Evolutionary conservation across 2,888 invertebrate species (phyloP), one percentile per base, ranked within the genome.

Genomic region (Caenorhabditis uteleia): DNA sequence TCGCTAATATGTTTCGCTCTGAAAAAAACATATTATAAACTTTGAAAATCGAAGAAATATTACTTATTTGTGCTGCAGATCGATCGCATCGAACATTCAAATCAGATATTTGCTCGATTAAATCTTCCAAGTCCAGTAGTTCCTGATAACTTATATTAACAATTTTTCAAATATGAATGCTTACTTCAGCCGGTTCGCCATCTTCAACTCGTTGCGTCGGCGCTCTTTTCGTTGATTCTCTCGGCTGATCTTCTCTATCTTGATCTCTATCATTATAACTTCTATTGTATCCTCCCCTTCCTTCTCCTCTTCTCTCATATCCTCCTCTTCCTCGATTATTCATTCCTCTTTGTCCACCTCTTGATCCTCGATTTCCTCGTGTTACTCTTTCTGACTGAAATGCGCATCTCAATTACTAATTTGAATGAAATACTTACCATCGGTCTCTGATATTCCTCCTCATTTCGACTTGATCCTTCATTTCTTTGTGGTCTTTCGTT

Each of bases 41-140:
- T 26, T 40, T 31, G 20, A 29, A 34, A 21, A 23, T 27, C 4
- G n/a, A 23, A 21, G 20, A 12, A 39, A 38, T 49, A 61, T 53
- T 10, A 67, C 67, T 68, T 16, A 71, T 71, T 48, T 71, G 71
- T 7, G 53, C 55, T 0, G 71, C 71, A 1, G 71, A 71, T 21
- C 65, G 44, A 50, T 71, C 68, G 21, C 46, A 46, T 40, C 71
- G 36, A 16, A 60, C 29, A 16, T 36, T 62, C 16, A 71, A 27
- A 51, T 71, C 68, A 25, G 55, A 49, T 8, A 71, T 68, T 34
- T 68, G 68, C 16, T 45, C 23, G 18, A 71, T 71, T 2, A 71
- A 57, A 20, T 64, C 55, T n/a, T 71, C 71, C 2, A 71, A 4
- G 10, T 68, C 66, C 3, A 68, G 42, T 0, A 71, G 51, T 40